Conservation (phyloP, 1,140 invertebrate species). For the Bombus polaris region DNA sequence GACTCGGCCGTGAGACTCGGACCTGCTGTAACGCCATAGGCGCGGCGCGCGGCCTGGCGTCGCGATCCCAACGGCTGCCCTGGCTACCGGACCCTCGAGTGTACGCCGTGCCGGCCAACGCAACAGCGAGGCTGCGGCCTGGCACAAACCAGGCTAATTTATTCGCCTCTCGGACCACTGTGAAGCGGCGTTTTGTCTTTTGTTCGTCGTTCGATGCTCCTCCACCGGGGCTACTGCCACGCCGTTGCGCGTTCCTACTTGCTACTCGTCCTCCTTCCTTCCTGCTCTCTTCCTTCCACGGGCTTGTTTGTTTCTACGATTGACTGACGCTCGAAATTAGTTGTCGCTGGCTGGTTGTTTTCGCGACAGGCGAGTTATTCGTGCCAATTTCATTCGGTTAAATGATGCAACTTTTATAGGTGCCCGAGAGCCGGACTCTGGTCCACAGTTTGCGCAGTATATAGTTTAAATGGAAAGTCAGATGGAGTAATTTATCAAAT, state of each 20-base stretch:
- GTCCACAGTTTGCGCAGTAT: fast-evolving
- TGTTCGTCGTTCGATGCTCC: constrained; percentile 3
- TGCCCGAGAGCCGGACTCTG: too few relatives aligned
- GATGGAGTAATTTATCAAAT: background rate
- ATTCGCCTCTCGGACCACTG: background rate
- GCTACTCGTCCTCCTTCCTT: too few relatives aligned
- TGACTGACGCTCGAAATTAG: background rate
- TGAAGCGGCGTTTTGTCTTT: constrained; percentile 4
- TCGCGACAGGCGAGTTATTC: background rate
- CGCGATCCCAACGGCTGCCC: constrained; percentile 12
- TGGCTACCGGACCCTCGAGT: constrained; percentile 9
- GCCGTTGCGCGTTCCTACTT: too few relatives aligned
- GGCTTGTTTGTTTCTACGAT: constrained; percentile 8
- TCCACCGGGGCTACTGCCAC: too few relatives aligned
- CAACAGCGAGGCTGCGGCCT: background rate
- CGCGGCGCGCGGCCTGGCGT: background rate
- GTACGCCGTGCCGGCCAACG: background rate
- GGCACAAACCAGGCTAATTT: constrained; percentile 16
- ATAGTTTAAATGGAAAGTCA: background rate
- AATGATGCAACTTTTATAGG: too few relatives aligned
- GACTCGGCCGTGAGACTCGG: constrained; percentile 47
- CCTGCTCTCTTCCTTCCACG: background rate
- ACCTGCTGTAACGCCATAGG: constrained; percentile 47
- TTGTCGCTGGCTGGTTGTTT: background rate
- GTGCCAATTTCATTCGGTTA: too few relatives aligned